These are phyloP conservation scores for Tiphia femorata DNA, from an alignment of 2,888 invertebrate species.

Conservation along the genomic window DNA sequence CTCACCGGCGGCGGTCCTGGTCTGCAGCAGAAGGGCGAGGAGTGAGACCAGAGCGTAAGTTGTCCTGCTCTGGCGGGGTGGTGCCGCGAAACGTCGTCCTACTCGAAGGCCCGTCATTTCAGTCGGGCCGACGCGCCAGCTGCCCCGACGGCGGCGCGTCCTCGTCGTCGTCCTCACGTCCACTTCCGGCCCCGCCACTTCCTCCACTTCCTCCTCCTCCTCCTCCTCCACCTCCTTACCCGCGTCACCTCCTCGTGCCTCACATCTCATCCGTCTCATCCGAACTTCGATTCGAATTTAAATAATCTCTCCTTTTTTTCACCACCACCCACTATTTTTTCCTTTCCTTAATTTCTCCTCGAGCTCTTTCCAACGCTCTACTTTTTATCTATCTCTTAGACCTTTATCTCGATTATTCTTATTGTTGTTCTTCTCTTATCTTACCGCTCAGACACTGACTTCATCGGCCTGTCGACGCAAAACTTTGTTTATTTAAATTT, in stretches of 20 bases:
- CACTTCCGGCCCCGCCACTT: slow-evolving; percentile 24
- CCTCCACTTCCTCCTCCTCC: slow-evolving; percentile 21
- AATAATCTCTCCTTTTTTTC: slow-evolving; percentile 6
- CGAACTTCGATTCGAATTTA: not conserved
- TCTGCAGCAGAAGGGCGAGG: slow-evolving; percentile 54
- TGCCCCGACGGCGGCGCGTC: slow-evolving; percentile 46
- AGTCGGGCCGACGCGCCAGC: slow-evolving; percentile 61
- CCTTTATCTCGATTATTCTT: no score
- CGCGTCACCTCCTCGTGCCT: slow-evolving; percentile 40
- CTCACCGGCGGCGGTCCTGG: slow-evolving; percentile 58
- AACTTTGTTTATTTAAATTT: no score
- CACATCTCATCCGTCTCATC: slow-evolving; percentile 58
- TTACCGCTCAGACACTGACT: no score
- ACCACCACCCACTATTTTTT: not conserved
- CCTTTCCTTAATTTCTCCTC: not conserved
- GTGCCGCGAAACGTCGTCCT: slow-evolving; percentile 59
- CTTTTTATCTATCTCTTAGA: no score
- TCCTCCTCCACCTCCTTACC: slow-evolving; percentile 32
- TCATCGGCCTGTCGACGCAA: no score
- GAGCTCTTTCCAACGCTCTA: no score
- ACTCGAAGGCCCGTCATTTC: slow-evolving; percentile 65
- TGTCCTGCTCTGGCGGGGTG: slow-evolving; percentile 55
- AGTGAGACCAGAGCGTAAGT: slow-evolving; percentile 55
- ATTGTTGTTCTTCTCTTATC: no score
- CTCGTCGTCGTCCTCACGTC: slow-evolving; percentile 41